Base-by-base conservation (phyloP, 2,888 invertebrate genomes). In the Melanostoma scalare region DNA sequence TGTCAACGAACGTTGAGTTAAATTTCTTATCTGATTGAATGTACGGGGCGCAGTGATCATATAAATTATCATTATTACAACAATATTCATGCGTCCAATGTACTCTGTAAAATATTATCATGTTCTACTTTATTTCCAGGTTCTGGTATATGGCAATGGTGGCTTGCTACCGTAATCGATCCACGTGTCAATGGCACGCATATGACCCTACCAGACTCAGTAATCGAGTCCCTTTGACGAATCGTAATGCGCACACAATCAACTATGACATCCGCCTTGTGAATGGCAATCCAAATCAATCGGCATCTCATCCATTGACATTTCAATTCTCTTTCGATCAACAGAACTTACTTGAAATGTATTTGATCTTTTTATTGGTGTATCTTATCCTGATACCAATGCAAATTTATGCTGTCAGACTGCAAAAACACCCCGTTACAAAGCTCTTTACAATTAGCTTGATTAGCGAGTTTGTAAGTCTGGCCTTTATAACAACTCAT, bases 281-380 rank as follows among this genome's bases (percentile, higher is more conserved):
- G 5, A 99, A 99, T 92, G 98, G 99, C 35, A 96, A 97, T 91
- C 99, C 99, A 0, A 96, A 96, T 89, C 93, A 94, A 87, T 96
- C 96, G 77, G 88, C 88, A 0, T 96, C 96, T 88, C 98, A 97
- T 90, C 96, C 96, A 74, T 93, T 99, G 88, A 94, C 96, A 74
- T 98, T 97, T 92, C 98, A 99, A 90, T 99, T 99, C 91, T 98
- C 98, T 0, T 99, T 98, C 92, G 99, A 99, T 89, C 94, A 96
- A 89, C 98, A 98, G 91, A 97, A 98, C 90, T 96, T 98, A 6
- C 93, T 97, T 73, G 98, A 98, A 91, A 93, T 98, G 87, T 98
- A 98, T 92, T 92, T 98, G 82, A 92, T 97, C 55, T 98, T 98
- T 90, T 95, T 97, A 92, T 90, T 96, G 73, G 96, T 96, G 88